phyloP scores from a whole-genome alignment of 2,888 invertebrate species.

The Drosophila lutescens region DNA sequence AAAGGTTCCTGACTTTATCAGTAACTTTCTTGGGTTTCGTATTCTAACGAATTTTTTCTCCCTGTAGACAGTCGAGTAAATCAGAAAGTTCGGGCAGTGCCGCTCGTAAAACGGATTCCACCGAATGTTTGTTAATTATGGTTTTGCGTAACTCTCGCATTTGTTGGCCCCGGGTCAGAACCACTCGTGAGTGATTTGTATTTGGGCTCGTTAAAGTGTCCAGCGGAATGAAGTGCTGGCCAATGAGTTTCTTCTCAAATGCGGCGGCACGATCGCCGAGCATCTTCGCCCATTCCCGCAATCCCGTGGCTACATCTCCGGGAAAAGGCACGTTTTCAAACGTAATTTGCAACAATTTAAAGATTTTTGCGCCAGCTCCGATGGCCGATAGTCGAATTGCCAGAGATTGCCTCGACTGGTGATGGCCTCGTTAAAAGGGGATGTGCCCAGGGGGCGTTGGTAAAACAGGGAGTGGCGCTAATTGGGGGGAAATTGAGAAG shows the following conservation, averaged over 20 bases:
- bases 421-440: slow-evolving; percentile 64
- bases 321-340: slow-evolving; percentile 75
- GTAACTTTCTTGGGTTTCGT: no score
- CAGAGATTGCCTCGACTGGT: slow-evolving; percentile 59
- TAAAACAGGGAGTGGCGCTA: slow-evolving; percentile 49
- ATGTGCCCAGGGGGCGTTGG: slow-evolving; percentile 37
- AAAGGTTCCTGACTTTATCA: no score
- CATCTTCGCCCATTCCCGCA: slow-evolving; percentile 42
- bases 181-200: slow-evolving; percentile 73
- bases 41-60: neutral
- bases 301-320: slow-evolving; percentile 52
- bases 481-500: slow-evolving; percentile 30
- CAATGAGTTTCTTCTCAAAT: slow-evolving; percentile 59
- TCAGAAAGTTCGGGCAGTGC: slow-evolving; percentile 53
- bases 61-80: slow-evolving; percentile 59
- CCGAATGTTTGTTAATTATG: slow-evolving; percentile 77
- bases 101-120: slow-evolving; percentile 69
- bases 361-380: slow-evolving; percentile 70
- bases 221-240: slow-evolving; percentile 57
- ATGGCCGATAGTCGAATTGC: slow-evolving; percentile 50
- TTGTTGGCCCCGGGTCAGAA: slow-evolving; percentile 39
- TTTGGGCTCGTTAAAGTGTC: slow-evolving; percentile 76
- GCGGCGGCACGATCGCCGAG: slow-evolving; percentile 67
- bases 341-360: slow-evolving; percentile 78
- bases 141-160: slow-evolving; percentile 71